Evolutionary conservation across 2,888 invertebrate genomes (phyloP).

Genomic region (Pecten maximus): DNA sequence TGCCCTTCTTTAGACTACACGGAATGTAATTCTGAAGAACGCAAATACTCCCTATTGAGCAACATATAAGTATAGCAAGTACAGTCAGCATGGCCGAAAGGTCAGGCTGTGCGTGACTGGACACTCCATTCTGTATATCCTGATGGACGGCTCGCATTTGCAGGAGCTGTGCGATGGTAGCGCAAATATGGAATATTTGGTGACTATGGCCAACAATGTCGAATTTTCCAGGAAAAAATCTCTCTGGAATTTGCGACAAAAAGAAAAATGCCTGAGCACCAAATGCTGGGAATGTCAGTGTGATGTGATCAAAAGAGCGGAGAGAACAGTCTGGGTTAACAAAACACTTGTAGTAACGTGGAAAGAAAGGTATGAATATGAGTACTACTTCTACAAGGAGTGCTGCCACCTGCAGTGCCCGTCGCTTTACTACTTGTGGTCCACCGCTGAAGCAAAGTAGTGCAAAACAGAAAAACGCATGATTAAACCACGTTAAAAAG

Average conservation of each 20-base stretch:
- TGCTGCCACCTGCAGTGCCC: neutral
- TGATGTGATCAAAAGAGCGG: neutral
- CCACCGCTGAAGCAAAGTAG: conserved; percentile 44
- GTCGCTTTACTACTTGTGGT: neutral
- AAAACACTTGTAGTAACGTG: neutral
- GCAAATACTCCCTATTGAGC: neutral
- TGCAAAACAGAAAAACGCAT: conserved; percentile 55
- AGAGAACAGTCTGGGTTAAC: neutral
- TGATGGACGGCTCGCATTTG: conserved; percentile 58
- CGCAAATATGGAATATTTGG: conserved; percentile 62
- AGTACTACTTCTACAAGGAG: neutral
- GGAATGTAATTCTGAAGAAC: neutral
- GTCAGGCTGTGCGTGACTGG: conserved; percentile 56
- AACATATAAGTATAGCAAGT: neutral
- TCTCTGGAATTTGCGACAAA: conserved; percentile 69
- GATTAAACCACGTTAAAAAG: conserved; percentile 55
- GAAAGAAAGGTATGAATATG: neutral
- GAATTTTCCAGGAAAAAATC: conserved; percentile 65
- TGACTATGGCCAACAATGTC: conserved; percentile 71
- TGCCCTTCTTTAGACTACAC: neutral
- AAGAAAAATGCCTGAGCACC: conserved; percentile 56
- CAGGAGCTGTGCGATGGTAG: conserved; percentile 55
- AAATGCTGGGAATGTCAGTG: conserved; percentile 50
- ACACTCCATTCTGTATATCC: conserved; percentile 52
- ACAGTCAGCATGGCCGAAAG: conserved; percentile 5